These are phyloP conservation scores for Bostrychus sinensis DNA, from an alignment of 2,113 vertebrate genomes.

Conservation along the genomic window DNA sequence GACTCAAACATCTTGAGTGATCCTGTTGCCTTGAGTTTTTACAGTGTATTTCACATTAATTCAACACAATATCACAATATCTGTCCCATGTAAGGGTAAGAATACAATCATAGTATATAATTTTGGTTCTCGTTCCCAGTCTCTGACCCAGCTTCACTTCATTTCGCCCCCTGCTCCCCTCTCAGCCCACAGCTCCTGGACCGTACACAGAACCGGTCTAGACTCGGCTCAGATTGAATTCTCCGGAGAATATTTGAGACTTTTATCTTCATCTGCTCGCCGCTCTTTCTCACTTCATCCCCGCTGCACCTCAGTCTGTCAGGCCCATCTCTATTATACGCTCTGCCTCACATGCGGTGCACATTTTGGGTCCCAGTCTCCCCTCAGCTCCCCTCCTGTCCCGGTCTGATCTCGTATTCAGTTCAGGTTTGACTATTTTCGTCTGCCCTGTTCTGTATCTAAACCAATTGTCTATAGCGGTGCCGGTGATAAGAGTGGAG, in stretches of 20 bases:
- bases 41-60: too few species aligned
- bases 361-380: constrained; percentile 18
- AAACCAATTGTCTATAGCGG: constrained; percentile 32
- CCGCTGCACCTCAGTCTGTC: constrained; percentile 17
- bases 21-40: too few species aligned
- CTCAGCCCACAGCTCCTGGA: background rate
- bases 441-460: constrained; percentile 45
- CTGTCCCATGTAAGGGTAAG: too few species aligned
- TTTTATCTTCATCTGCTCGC: constrained; percentile 45
- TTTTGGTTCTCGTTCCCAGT: background rate
- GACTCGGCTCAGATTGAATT: constrained; percentile 45
- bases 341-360: constrained; percentile 6
- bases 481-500: constrained; percentile 42
- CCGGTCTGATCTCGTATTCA: constrained; percentile 17
- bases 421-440: constrained; percentile 20
- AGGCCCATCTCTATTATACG: constrained; percentile 22
- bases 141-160: constrained; percentile 56
- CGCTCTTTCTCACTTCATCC: constrained; percentile 39
- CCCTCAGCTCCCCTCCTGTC: background rate
- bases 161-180: constrained; percentile 42
- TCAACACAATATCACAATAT: too few species aligned
- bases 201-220: constrained; percentile 31
- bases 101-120: too few species aligned
- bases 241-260: constrained; percentile 46
- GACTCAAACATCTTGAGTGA: too few species aligned